Conservation (phyloP, 2,888 invertebrate genomes). For the Octodonta nipae region DNA sequence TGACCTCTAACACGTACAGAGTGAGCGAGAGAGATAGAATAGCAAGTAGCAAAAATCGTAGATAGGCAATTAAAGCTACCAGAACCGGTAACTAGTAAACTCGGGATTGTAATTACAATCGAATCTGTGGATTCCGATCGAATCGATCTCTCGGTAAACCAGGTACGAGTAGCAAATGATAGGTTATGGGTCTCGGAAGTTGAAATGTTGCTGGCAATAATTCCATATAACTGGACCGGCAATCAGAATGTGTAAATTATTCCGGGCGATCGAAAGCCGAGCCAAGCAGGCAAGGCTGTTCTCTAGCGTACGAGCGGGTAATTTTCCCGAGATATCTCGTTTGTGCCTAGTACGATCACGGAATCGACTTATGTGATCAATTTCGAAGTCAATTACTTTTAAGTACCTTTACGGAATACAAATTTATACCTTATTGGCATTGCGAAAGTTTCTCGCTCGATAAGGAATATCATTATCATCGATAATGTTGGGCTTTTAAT, state of each 20-base stretch:
- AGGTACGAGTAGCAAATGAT: conserved; percentile 33
- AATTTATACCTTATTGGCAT: conserved; percentile 10
- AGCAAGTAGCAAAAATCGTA: conserved; percentile 2
- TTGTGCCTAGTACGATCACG: conserved; percentile 30
- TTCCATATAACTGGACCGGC: conserved; percentile 34
- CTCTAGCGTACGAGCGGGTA: conserved; percentile 20
- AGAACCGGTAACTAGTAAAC: conserved; percentile 2
- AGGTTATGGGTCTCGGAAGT: conserved; percentile 34
- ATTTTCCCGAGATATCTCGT: conserved; percentile 30
- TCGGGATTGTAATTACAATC: conserved; percentile 26
- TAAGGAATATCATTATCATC: conserved; percentile 16
- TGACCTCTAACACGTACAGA: conserved; percentile 2
- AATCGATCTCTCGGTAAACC: conserved; percentile 28
- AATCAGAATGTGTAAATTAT: conserved; percentile 36
- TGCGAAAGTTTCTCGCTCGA: conserved; percentile 15
- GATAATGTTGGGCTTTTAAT: conserved; percentile 14
- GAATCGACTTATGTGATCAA: conserved; percentile 30
- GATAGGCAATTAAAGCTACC: conserved; percentile 4
- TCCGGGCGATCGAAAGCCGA: too few relatives aligned
- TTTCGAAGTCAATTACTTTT: conserved; percentile 21
- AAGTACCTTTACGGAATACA: conserved; percentile 13
- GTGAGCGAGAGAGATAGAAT: too few relatives aligned
- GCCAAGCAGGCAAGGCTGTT: conserved; percentile 2
- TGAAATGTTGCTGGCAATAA: conserved; percentile 35
- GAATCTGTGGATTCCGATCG: conserved; percentile 32